Evolutionary conservation across 1,140 invertebrate species (phyloP).

Genomic region (Zaprionus lachaisei): DNA sequence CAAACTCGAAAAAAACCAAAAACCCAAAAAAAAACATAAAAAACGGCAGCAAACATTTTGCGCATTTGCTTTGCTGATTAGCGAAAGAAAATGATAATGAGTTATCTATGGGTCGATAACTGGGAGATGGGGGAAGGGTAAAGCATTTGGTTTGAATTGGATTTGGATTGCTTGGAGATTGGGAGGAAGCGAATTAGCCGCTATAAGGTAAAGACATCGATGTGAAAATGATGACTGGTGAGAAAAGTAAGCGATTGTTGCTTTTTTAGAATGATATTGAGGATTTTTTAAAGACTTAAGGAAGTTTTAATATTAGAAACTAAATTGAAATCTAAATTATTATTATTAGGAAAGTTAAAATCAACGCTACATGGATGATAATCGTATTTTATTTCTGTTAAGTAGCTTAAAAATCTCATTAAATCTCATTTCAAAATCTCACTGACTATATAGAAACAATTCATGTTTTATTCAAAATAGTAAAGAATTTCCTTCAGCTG

Average conservation of each 20-base stretch:
- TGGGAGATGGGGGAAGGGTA: background rate
- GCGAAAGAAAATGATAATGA: constrained; percentile 53
- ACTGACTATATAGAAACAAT: background rate
- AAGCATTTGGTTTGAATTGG: constrained; percentile 1
- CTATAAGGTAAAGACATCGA: constrained; percentile 16
- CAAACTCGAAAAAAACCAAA: constrained; percentile 1
- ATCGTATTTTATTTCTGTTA: background rate
- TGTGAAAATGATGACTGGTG: constrained; percentile 9
- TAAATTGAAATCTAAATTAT: background rate
- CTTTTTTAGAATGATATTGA: background rate
- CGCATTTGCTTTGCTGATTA: constrained; percentile 57
- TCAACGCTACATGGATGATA: background rate
- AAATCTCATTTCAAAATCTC: too few species aligned
- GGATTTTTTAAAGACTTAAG: background rate
- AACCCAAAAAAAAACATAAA: constrained; percentile 4
- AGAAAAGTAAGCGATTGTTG: background rate
- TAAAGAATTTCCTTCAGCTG: background rate
- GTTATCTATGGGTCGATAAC: constrained; percentile 18
- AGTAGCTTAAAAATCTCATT: background rate
- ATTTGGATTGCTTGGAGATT: background rate
- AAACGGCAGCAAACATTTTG: constrained; percentile 48
- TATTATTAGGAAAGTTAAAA: background rate
- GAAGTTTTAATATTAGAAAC: background rate
- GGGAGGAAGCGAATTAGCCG: constrained; percentile 27
- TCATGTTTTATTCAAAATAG: background rate